These are phyloP conservation scores for human DNA, from an alignment of 2,113 vertebrate species.

Conservation along the genomic window GRCh38 chr19:30353501-30354000, in stretches of 20 bases:
- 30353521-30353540: background rate
- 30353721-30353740: constrained; percentile 86
- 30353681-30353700: constrained; percentile 86
- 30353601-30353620: constrained; percentile 73
- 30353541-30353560: fast-evolving
- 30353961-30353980: background rate
- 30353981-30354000: background rate
- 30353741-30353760: constrained; percentile 84
- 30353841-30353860: constrained; percentile 79
- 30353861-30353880: constrained; percentile 72
- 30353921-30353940: background rate
- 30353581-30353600: background rate
- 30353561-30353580: background rate
- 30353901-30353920: background rate
- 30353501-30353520: background rate
- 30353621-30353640: constrained; percentile 80
- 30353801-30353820: constrained; percentile 84
- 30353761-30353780: constrained; percentile 87
- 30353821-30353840: constrained; percentile 83
- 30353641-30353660: constrained; percentile 78
- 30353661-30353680: constrained; percentile 81
- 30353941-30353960: fast-evolving
- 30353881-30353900: constrained; percentile 59
- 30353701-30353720: constrained; percentile 83
- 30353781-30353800: constrained; percentile 88